Evolutionary conservation across 2,888 invertebrate genomes (phyloP).

Genomic region (Limnephilus rhombicus): DNA sequence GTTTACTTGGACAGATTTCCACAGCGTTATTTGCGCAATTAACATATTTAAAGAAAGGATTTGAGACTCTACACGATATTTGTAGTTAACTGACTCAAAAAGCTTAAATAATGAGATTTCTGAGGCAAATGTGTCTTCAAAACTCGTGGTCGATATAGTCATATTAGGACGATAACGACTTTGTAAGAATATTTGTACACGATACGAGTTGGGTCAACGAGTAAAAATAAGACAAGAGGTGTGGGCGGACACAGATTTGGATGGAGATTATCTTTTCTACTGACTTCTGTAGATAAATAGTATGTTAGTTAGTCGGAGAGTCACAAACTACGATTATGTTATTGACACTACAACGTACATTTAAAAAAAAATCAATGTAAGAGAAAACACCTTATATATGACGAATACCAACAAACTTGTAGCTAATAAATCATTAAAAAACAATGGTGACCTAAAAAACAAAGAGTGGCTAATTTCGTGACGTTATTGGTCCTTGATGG

Average conservation of each 20-base stretch:
- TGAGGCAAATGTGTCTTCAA: neutral
- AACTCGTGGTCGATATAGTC: no score
- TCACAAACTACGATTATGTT: no score
- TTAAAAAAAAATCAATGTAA: no score
- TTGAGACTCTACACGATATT: neutral
- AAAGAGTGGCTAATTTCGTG: no score
- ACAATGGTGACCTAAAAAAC: no score
- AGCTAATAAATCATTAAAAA: no score
- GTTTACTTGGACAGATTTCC: neutral
- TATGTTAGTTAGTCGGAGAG: neutral
- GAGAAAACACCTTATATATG: neutral
- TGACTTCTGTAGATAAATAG: neutral
- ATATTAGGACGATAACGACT: no score
- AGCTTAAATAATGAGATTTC: neutral
- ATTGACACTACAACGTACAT: neutral
- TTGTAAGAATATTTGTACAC: no score
- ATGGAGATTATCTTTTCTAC: neutral
- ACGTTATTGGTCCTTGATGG: no score
- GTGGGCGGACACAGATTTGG: neutral
- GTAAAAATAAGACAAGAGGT: neutral
- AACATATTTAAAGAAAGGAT: neutral
- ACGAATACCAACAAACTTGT: no score
- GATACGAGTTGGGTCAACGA: neutral
- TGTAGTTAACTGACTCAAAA: neutral
- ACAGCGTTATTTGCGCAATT: constrained; percentile 7